Percentiles rank a stretch among this genome's conserved stretches.
These are phyloP conservation scores for Ophion slaviceki DNA, from an alignment of 2,888 invertebrate species.

Conservation along the genomic window DNA sequence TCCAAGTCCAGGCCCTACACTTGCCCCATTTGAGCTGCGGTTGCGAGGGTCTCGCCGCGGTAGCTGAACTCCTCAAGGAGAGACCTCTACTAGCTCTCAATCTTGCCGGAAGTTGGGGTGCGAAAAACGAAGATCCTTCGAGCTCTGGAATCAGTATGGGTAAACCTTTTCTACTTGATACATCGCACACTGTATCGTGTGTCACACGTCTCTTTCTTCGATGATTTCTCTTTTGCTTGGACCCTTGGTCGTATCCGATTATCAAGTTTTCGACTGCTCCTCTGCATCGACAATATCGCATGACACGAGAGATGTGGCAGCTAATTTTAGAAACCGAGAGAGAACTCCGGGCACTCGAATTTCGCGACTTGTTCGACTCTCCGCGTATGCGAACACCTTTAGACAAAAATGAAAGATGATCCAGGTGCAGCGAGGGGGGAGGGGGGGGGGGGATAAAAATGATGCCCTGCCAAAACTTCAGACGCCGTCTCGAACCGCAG, in stretches of 20 bases:
- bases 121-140: slow-evolving; percentile 84
- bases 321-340: slow-evolving; percentile 29
- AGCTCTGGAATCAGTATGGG: slow-evolving; percentile 85
- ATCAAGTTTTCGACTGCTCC: slow-evolving; percentile 49
- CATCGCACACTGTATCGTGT: slow-evolving; percentile 38
- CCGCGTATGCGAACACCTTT: neutral
- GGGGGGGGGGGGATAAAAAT: neutral
- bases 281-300: neutral
- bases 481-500: neutral
- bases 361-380: slow-evolving; percentile 14
- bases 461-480: slow-evolving; percentile 18
- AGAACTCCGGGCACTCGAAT: slow-evolving; percentile 34
- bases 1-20: slow-evolving; percentile 84
- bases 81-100: slow-evolving; percentile 84
- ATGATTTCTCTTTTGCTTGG: slow-evolving; percentile 12
- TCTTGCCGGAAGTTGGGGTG: slow-evolving; percentile 85
- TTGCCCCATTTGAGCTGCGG: slow-evolving; percentile 86
- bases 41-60: slow-evolving; percentile 84
- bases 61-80: slow-evolving; percentile 84
- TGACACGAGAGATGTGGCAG: neutral
- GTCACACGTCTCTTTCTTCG: slow-evolving; percentile 12
- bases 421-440: neutral
- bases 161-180: slow-evolving; percentile 73
- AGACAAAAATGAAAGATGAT: slow-evolving; percentile 30
- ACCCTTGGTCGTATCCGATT: slow-evolving; percentile 29